Base-by-base conservation (phyloP, 2,113 vertebrate genomes). In the Cyphomyrus plagiostoma region DNA sequence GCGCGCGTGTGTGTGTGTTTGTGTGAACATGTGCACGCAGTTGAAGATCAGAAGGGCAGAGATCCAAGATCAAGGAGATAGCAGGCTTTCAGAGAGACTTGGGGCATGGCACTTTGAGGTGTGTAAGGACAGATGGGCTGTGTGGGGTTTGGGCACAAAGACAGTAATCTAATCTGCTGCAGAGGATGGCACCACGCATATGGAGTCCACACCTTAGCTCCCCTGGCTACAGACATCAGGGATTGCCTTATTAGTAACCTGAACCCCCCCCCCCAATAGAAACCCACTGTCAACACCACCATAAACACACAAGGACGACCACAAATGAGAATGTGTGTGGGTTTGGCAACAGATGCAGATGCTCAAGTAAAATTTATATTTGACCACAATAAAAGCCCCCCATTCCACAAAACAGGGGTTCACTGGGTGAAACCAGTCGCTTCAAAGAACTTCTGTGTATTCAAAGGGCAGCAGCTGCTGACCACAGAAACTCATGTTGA, bases 101-200 rank as follows among this genome's bases (percentile, higher is more conserved):
- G 15, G 11, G 10, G 83, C 13, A 17, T 30, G 39, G 23, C 45
- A 11, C 21, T 74, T n/a, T 35, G 45, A 21, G 58, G 58, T 46
- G 84, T 90, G 30, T 87, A 26, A 56, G 85, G 48, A 80, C 66
- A 80, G 46, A 42, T 42, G 49, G 30, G n/a, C 48, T 50, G 66
- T 42, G 45, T 1, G 23, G 45, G 39, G 58, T 53, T 39, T 11
- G 42, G 42, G 35, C 74, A 88, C 88, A n/a, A 23, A n/a, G n/a
- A 17, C 84, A 82, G 53, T 89, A 90, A 88, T 84, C 77, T 84
- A 86, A 88, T 89, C 53, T 85, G 53, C 53, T 83, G 83, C 50
- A 87, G 50, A 56, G 30, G 74, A 49, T 23, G 48, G 23, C 82
- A 85, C 46, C 39, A 85, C 4, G 7, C 45, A 85, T 77, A 83